Evolutionary conservation across 2,888 invertebrate genomes (phyloP).

Genomic region (Mythimna impura): DNA sequence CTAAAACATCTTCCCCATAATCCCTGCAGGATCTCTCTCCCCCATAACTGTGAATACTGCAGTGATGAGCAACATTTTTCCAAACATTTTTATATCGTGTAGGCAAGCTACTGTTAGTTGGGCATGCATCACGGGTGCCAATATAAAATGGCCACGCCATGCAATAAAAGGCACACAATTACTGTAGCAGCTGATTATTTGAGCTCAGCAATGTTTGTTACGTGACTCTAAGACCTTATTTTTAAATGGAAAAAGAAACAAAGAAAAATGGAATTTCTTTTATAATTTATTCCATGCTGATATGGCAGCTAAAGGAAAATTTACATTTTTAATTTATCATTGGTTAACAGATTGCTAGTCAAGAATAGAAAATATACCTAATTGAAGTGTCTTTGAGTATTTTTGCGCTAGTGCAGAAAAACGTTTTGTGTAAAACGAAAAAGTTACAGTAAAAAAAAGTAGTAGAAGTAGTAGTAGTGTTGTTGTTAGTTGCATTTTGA

Average conservation of each 20-base stretch:
- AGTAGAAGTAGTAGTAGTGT: too few species aligned
- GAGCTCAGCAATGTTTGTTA: conserved; percentile 44
- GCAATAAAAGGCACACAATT: conserved; percentile 65
- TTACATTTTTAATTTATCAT: conserved; percentile 26
- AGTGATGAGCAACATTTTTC: too few species aligned
- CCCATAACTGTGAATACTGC: too few species aligned
- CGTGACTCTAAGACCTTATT: conserved; percentile 58
- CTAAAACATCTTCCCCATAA: too few species aligned
- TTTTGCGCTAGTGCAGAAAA: too few species aligned
- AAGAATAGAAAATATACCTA: conserved; percentile 5
- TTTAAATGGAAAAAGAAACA: conserved; percentile 26
- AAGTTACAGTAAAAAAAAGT: too few species aligned
- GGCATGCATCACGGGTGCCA: conserved; percentile 36
- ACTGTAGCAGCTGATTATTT: conserved; percentile 55
- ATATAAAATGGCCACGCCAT: conserved; percentile 56
- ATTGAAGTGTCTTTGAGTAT: too few species aligned
- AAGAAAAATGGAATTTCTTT: conserved; percentile 39
- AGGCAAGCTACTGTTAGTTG: conserved; percentile 1
- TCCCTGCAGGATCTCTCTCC: too few species aligned
- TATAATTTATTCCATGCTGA: conserved; percentile 42
- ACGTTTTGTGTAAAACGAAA: too few species aligned
- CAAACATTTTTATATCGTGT: not conserved
- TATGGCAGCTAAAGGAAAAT: conserved; percentile 21
- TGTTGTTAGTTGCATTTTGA: too few species aligned
- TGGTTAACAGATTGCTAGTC: conserved; percentile 22